These are phyloP conservation scores for Danaus chrysippus DNA, from an alignment of 2,888 invertebrate genomes.

Conservation along the genomic window DNA sequence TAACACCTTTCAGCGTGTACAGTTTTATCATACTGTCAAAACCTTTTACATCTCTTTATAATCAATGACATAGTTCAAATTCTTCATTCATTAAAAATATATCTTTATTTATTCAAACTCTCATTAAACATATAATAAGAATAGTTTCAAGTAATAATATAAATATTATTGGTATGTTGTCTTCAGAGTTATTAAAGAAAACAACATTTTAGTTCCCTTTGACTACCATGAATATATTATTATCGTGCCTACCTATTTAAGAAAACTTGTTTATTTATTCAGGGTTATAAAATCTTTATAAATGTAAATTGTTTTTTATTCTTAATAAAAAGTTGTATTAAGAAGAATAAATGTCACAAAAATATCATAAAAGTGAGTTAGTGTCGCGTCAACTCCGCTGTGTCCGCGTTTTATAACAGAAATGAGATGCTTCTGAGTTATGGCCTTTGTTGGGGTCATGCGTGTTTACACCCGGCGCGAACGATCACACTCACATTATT, in stretches of 20 bases:
- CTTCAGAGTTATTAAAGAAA: no score
- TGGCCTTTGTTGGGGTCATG: conserved; percentile 14
- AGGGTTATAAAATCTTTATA: background rate
- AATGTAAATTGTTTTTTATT: background rate
- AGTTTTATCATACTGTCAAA: no score
- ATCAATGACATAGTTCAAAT: no score
- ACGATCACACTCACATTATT: no score
- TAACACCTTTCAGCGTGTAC: no score
- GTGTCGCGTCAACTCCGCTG: conserved; percentile 3
- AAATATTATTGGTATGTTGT: no score
- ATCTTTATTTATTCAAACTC: no score
- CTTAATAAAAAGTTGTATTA: conserved; percentile 4
- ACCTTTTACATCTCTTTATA: no score
- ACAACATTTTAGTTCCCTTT: no score
- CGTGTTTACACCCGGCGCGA: background rate
- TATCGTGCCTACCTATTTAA: background rate
- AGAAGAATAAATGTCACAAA: conserved; percentile 1
- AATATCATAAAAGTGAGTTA: conserved; percentile 7
- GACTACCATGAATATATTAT: background rate
- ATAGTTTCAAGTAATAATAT: no score
- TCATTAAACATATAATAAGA: no score
- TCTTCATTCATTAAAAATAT: no score
- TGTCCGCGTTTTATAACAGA: conserved; percentile 15
- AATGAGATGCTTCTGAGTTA: conserved; percentile 20
- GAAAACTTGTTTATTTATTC: background rate